These are phyloP conservation scores for Epicampocera succincta DNA, from an alignment of 2,888 invertebrate species.

Conservation along the genomic window DNA sequence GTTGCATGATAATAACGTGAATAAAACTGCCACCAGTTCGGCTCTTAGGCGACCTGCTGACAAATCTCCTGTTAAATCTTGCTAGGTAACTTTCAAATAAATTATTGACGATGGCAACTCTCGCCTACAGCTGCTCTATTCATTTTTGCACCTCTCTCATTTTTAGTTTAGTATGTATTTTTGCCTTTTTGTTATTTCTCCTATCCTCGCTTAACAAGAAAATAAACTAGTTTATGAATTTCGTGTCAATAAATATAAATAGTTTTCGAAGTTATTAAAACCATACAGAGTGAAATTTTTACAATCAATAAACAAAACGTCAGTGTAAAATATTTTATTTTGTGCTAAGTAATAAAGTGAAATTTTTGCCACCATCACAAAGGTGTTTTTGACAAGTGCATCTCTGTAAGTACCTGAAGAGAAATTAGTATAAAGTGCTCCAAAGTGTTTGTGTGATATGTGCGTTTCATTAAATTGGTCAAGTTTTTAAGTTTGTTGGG, in stretches of 20 bases:
- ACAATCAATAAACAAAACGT: not conserved
- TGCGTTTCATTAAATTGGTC: constrained; percentile 48
- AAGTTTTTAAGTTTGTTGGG: constrained; percentile 32
- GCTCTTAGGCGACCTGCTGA: too few species aligned
- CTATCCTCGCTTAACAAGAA: constrained; percentile 18
- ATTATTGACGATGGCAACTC: constrained; percentile 16
- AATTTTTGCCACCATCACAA: constrained; percentile 50
- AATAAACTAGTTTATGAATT: not conserved
- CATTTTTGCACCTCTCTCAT: constrained; percentile 22
- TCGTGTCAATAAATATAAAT: not conserved
- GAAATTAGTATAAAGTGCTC: constrained; percentile 5
- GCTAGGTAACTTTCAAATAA: not conserved
- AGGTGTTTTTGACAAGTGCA: constrained; percentile 38
- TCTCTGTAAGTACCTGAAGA: constrained; percentile 19
- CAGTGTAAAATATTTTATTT: not conserved
- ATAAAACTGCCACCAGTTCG: too few species aligned
- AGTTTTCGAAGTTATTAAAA: not conserved
- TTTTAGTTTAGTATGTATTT: constrained; percentile 21
- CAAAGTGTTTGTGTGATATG: constrained; percentile 14
- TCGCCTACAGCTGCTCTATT: constrained; percentile 48
- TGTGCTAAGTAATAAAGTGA: constrained; percentile 50
- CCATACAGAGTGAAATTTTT: not conserved
- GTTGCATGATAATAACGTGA: too few species aligned
- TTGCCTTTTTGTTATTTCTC: constrained; percentile 55
- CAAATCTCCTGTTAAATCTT: too few species aligned